Evolutionary conservation across 1,140 invertebrate species (phyloP), one percentile per base, ranked within the genome.

Genomic region (Plectrocnemia conspersa): DNA sequence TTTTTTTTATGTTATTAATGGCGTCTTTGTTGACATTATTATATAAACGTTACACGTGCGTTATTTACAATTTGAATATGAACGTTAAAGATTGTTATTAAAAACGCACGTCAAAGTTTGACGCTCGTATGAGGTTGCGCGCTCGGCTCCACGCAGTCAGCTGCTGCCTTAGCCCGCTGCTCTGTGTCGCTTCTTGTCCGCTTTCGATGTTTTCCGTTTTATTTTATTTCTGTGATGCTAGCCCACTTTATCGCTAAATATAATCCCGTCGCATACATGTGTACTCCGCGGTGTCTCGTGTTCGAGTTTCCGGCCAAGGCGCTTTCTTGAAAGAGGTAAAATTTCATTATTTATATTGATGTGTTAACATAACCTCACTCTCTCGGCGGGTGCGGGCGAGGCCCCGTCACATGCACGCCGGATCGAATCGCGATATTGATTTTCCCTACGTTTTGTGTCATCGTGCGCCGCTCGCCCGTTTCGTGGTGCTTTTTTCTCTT

Each of bases 141-240:
- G 63, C 55, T 54, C 65, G 66, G 66, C 61, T 65, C 60, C 64
- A 62, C 64, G 64, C 69, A 74, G 74, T 76, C 73, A 75, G 74
- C 73, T 74, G 74, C 73, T 74, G 72, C 73, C 73, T 55, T 73
- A 69, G 74, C 74, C 74, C 73, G 73, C 71, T 66, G 72, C 74
- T 74, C 70, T 71, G 72, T 74, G 72, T 74, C 72, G 73, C 73
- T 75, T 76, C 71, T 74, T 73, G 71, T 74, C 71, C 69, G 74
- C 74, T 76, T 76, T 76, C 67, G 72, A 74, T 76, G 74, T 76
- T 76, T 76, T 76, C 68, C 65, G 72, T 75, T 76, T 74, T 75
- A 72, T 75, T 74, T 76, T 76, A 70, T 75, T 76, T 73, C 66
- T 74, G 71, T 76, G 68, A 73, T 74, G 69, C 72, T 72, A 74